These are phyloP conservation scores for Cactoblastis cactorum DNA, from an alignment of 2,888 invertebrate genomes.

Conservation along the genomic window DNA sequence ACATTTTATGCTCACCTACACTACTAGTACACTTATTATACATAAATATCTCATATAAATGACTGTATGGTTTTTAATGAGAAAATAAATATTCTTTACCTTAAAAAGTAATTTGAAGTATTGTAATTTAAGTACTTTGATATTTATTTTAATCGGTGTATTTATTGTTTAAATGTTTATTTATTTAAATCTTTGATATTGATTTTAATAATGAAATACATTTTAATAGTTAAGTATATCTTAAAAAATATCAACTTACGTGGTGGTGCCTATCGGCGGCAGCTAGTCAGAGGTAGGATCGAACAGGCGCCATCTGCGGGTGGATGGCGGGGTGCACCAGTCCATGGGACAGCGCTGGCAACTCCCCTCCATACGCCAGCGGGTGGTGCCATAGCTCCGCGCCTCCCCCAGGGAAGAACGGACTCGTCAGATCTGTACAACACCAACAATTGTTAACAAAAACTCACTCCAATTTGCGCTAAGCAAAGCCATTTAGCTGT, in stretches of 20 bases:
- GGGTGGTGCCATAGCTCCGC: conserved; percentile 97
- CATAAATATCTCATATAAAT: no score
- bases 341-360: conserved; percentile 92
- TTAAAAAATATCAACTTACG: conserved; percentile 48
- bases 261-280: conserved; percentile 87
- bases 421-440: conserved; percentile 93
- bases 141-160: no score
- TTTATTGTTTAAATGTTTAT: no score
- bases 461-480: conserved; percentile 18
- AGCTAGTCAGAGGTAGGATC: conserved; percentile 98
- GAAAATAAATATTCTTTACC: no score
- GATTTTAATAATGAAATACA: no score
- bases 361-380: conserved; percentile 88
- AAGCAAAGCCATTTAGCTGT: conserved; percentile 17
- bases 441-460: conserved; percentile 18
- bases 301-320: conserved; percentile 96
- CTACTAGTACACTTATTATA: no score
- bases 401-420: conserved; percentile 93
- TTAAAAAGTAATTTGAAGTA: no score
- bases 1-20: no score
- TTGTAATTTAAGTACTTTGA: no score
- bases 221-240: no score
- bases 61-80: no score
- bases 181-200: no score
- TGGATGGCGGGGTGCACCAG: conserved; percentile 98